Percentiles rank a stretch among this genome's conserved stretches.
Evolutionary conservation across 2,113 vertebrate species (phyloP).

Genomic region (Paradoxurus hermaphroditus): DNA sequence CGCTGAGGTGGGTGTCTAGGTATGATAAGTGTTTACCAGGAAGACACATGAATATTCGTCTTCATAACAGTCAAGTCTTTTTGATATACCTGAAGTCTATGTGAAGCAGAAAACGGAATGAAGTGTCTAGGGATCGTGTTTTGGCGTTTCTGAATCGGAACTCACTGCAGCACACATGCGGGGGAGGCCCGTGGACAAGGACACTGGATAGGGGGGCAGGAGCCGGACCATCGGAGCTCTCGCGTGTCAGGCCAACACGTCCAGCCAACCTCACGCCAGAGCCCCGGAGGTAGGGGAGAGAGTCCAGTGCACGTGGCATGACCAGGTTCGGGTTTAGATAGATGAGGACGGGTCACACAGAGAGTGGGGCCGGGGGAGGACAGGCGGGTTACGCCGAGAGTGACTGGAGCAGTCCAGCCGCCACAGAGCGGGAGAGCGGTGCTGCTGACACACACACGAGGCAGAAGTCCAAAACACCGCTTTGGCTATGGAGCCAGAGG

Average conservation of each 20-base stretch:
- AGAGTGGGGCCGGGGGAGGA: not conserved
- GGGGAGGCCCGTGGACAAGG: accelerated
- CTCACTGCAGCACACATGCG: not conserved
- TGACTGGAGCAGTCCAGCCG: accelerated
- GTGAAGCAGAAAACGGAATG: not conserved
- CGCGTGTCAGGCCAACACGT: not conserved
- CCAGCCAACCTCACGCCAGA: not conserved
- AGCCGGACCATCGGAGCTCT: not conserved
- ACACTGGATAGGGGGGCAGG: not conserved
- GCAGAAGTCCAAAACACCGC: not conserved
- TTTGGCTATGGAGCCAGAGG: not conserved
- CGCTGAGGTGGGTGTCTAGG: accelerated
- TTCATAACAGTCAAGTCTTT: not conserved
- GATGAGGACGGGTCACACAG: accelerated
- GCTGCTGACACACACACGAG: not conserved
- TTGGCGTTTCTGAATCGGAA: not conserved
- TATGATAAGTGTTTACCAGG: not conserved
- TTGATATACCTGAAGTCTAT: too few relatives aligned
- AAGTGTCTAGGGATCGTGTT: not conserved
- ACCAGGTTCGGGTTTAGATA: not conserved
- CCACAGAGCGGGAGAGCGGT: not conserved
- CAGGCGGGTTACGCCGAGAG: accelerated
- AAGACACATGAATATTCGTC: not conserved
- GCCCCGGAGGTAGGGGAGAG: not conserved
- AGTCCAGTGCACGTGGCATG: not conserved